These are phyloP conservation scores for Poeciliopsis turneri DNA, from an alignment of 2,797 vertebrate genomes.

Conservation along the genomic window DNA sequence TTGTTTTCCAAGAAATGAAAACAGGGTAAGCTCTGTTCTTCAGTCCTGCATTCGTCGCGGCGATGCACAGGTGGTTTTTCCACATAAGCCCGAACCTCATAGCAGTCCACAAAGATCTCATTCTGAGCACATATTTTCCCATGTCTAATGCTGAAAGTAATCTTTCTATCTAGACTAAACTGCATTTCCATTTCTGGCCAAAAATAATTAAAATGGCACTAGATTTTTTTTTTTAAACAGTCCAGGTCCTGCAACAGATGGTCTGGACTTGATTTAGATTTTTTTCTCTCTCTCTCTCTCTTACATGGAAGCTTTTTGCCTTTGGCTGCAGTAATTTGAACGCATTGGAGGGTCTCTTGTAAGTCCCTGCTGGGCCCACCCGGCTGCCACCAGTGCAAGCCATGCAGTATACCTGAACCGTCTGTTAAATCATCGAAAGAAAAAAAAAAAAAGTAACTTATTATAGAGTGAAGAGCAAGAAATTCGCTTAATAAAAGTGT, in stretches of 20 bases:
- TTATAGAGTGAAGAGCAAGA: constrained; percentile 25
- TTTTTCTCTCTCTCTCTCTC: constrained; percentile 11
- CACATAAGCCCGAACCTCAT: constrained; percentile 27
- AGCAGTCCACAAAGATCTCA: constrained; percentile 23
- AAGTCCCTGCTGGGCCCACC: constrained; percentile 42
- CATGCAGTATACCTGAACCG: constrained; percentile 32
- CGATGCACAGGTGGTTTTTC: constrained; percentile 28
- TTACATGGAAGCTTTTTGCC: constrained; percentile 27
- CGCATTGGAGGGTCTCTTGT: constrained; percentile 37
- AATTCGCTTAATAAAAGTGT: constrained; percentile 19
- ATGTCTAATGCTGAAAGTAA: constrained; percentile 48
- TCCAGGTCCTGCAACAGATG: constrained; percentile 73
- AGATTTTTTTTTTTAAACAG: constrained; percentile 50
- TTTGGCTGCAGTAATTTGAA: constrained; percentile 44
- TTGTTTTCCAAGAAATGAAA: background rate
- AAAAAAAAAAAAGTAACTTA: constrained; percentile 28
- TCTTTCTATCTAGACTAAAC: constrained; percentile 33
- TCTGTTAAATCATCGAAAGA: constrained; percentile 26
- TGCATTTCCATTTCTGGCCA: constrained; percentile 49
- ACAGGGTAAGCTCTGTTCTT: background rate
- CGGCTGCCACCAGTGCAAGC: constrained; percentile 36
- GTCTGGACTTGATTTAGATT: constrained; percentile 43
- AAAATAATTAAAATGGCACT: constrained; percentile 61
- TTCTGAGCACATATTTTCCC: constrained; percentile 24
- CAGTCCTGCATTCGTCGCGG: constrained; percentile 22